Evolutionary conservation across 1,140 invertebrate genomes (phyloP).

Genomic region (Helicoverpa zea): DNA sequence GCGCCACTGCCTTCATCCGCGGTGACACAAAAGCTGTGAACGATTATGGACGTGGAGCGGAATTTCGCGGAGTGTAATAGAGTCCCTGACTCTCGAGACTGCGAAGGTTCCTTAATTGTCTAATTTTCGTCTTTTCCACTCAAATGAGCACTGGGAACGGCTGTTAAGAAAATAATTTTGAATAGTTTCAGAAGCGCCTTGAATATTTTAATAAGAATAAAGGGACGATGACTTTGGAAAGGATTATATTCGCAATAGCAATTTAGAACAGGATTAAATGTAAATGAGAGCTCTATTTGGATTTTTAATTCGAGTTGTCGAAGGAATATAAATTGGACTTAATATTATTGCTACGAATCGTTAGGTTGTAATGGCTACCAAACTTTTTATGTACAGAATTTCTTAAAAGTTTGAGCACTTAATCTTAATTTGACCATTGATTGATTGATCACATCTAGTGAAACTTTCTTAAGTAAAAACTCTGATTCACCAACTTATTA

Average conservation of each 20-base stretch:
- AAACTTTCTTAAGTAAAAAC: constrained; percentile 1
- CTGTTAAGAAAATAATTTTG: constrained; percentile 33
- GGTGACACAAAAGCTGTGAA: constrained; percentile 50
- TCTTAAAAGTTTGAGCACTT: too few species aligned
- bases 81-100: constrained; percentile 30
- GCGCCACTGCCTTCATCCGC: constrained; percentile 46
- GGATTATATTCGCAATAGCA: constrained; percentile 8
- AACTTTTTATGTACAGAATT: too few species aligned
- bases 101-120: constrained; percentile 45
- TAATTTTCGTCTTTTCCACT: constrained; percentile 49
- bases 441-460: too few species aligned
- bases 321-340: not conserved
- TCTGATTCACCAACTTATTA: constrained; percentile 5
- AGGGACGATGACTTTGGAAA: not conserved
- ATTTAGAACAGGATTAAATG: constrained; percentile 18
- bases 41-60: constrained; percentile 49
- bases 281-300: not conserved
- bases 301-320: not conserved
- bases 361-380: too few species aligned
- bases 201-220: constrained; percentile 35
- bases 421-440: too few species aligned
- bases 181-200: constrained; percentile 27
- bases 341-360: too few species aligned
- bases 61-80: constrained; percentile 40
- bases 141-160: constrained; percentile 39